Conservation (phyloP, 2,113 vertebrate species). For the Leptodactylus fuscus region DNA sequence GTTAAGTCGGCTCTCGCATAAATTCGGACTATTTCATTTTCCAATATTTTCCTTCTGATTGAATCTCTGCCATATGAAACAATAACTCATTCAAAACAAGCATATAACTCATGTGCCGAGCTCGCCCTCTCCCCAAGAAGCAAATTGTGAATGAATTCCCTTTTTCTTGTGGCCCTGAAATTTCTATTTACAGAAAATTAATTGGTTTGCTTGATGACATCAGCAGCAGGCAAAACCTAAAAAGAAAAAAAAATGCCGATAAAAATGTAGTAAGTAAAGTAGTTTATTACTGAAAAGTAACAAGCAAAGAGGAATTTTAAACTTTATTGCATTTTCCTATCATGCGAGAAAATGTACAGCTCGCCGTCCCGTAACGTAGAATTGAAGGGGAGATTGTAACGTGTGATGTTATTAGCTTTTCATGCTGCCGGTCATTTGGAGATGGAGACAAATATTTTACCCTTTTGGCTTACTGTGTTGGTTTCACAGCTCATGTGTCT, state of each 20-base stretch:
- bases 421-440: slow-evolving; percentile 29
- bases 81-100: slow-evolving; percentile 54
- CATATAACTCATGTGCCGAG: slow-evolving; percentile 37
- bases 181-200: slow-evolving; percentile 49
- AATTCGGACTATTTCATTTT: slow-evolving; percentile 34
- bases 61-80: slow-evolving; percentile 50
- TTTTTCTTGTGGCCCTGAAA: slow-evolving; percentile 36
- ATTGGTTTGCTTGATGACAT: slow-evolving; percentile 50
- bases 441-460: slow-evolving; percentile 33
- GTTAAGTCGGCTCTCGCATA: slow-evolving; percentile 30
- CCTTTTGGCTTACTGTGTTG: slow-evolving; percentile 12
- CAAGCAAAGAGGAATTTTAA: slow-evolving; percentile 35
- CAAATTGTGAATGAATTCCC: slow-evolving; percentile 48
- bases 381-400: slow-evolving; percentile 14
- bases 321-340: slow-evolving; percentile 52
- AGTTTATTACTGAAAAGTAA: slow-evolving; percentile 43
- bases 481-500: slow-evolving; percentile 46
- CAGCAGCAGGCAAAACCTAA: slow-evolving; percentile 12
- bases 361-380: not conserved
- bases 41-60: slow-evolving; percentile 45
- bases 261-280: slow-evolving; percentile 30
- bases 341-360: slow-evolving; percentile 1
- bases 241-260: not conserved
- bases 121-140: not conserved
- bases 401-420: slow-evolving; percentile 24